Base-by-base conservation (phyloP, 92 coral and sea anemone species). In the Ricordea florida region DNA sequence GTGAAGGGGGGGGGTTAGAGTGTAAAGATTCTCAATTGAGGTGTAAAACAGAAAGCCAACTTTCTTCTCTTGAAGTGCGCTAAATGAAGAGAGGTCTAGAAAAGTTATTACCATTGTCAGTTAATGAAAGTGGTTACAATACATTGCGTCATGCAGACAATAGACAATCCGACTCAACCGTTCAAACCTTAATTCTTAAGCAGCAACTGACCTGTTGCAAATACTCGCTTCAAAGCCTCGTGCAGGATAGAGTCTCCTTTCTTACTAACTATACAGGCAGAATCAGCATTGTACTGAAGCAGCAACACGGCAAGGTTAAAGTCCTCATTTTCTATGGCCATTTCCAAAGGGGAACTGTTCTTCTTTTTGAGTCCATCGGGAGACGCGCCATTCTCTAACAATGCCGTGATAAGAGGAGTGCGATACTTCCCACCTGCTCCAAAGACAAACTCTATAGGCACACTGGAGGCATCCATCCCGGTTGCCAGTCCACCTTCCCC, bases 401-500 rank as follows among this genome's bases (percentile, higher is more conserved):
- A 58, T 17, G 85, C 75, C 49, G 37, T 32, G 11, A 84, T 26
- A 29, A 84, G 57, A 45, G 83, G 80, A n/a, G 1, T 51, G 20
- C 80, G 58, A 23, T 59, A 44, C 59, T 59, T 60, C 38, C 56
- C 68, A 22, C 35, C 58, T 8, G 47, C 69, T 1, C 48, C 64
- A 20, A 87, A 74, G 13, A 81, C 51, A 11, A 74, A 80, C 66
- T 87, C 93, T 37, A 94, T 35, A 11, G 98, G 97, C 20, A 94
- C 66, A 24, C 57, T 35, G 10, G 87, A 57, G 0, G 89, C 93
- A 33, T 62, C 87, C 53, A 85, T 76, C 3, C 76, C 82, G 13
- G 92, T 84, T 15, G 91, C 96, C 20, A 93, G 37, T 22, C 98
- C 96, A 57, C 97, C 97, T 53, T 86, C 89, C 33, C 89, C 86